phyloP scores from a whole-genome alignment of 2,797 vertebrate genomes.

The Epinephelus malabaricus region DNA sequence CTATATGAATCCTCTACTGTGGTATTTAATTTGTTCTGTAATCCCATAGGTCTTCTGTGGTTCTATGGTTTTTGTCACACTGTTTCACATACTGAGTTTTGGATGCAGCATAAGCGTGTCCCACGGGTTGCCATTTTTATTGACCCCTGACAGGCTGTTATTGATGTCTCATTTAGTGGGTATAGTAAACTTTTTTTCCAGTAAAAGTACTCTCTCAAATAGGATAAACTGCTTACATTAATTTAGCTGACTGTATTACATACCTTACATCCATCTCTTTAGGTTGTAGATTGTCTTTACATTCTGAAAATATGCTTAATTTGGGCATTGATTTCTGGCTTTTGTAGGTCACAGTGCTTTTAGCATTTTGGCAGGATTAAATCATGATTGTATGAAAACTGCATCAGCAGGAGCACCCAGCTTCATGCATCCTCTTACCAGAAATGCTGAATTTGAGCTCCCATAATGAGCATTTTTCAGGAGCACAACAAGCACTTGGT shows the following conservation, averaged over 20 bases:
- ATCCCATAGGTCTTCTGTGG: constrained; percentile 9
- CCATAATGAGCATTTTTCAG: constrained; percentile 47
- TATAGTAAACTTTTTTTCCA: neutral
- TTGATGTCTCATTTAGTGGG: constrained; percentile 12
- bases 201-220: neutral
- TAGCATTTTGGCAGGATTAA: constrained; percentile 12
- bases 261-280: neutral
- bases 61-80: constrained; percentile 22
- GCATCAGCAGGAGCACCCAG: constrained; percentile 24
- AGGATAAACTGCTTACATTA: neutral
- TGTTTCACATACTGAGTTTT: constrained; percentile 14
- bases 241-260: neutral
- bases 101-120: neutral
- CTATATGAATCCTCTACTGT: constrained; percentile 42
- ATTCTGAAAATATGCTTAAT: neutral
- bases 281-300: neutral
- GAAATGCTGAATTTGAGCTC: constrained; percentile 47
- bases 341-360: neutral
- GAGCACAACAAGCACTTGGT: constrained; percentile 44
- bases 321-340: neutral
- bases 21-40: constrained; percentile 42
- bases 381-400: constrained; percentile 17
- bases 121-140: constrained; percentile 6
- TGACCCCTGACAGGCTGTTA: neutral
- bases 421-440: constrained; percentile 24